These are phyloP conservation scores for Globicephala melas DNA, from an alignment of 2,113 vertebrate species.

Conservation along the genomic window DNA sequence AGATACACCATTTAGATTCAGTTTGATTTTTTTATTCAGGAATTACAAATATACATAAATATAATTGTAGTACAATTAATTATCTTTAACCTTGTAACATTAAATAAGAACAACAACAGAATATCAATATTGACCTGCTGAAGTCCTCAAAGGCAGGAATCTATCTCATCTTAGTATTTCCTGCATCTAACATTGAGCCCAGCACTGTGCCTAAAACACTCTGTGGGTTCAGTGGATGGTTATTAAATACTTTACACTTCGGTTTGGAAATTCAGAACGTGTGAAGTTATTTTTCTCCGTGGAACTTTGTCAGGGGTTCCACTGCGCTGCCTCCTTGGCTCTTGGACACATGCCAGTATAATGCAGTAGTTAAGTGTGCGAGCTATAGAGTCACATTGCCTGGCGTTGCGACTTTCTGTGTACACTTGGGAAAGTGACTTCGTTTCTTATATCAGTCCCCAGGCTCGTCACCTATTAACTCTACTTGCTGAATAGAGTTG, in stretches of 20 bases:
- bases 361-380: not conserved
- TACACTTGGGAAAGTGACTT: not conserved
- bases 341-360: not conserved
- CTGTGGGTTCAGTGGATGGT: not conserved
- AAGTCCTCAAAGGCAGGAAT: not conserved
- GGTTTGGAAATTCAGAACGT: not conserved
- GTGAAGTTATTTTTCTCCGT: not conserved
- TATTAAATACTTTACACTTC: not conserved
- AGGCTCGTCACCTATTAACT: not conserved
- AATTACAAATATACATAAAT: not conserved
- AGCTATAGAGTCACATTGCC: not conserved
- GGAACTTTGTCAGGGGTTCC: not conserved
- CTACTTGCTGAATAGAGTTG: not conserved
- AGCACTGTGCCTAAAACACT: not conserved
- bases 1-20: not conserved
- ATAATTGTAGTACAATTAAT: not conserved
- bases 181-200: not conserved
- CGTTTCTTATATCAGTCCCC: not conserved
- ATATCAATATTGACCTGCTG: not conserved
- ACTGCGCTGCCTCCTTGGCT: not conserved
- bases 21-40: not conserved
- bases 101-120: constrained; percentile 1
- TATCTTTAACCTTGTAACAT: not conserved
- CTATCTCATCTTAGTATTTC: not conserved
- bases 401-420: not conserved